A percentile compares a stretch with the other conserved stretches of the same genome.
These are phyloP conservation scores for Hyles vespertilio DNA, from an alignment of 1,140 invertebrate genomes.

Conservation along the genomic window DNA sequence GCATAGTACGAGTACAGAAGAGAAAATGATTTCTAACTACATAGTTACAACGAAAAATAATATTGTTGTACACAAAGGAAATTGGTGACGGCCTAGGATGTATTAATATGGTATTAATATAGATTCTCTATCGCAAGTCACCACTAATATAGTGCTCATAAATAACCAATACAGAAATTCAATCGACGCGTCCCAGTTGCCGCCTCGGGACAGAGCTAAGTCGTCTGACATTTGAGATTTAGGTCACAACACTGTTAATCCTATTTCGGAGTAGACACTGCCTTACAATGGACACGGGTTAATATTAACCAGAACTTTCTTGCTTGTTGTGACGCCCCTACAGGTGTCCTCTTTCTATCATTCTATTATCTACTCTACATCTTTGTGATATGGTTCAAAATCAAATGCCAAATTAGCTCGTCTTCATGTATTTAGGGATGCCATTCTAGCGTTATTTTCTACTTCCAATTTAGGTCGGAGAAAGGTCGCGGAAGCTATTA, in stretches of 20 bases:
- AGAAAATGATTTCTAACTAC: no score
- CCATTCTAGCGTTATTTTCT: slow-evolving; percentile 1
- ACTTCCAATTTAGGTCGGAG: not conserved
- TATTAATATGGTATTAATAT: no score
- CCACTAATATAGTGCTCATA: no score
- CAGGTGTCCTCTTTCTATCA: slow-evolving; percentile 1
- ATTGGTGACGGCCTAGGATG: no score
- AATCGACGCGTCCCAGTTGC: no score
- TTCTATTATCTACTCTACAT: not conserved
- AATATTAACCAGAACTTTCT: slow-evolving; percentile 20
- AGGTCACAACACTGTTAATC: slow-evolving; percentile 21
- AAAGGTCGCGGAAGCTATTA: slow-evolving; percentile 9
- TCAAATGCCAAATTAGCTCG: not conserved
- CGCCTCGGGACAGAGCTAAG: slow-evolving; percentile 8
- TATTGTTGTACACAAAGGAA: no score
- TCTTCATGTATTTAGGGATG: slow-evolving; percentile 5
- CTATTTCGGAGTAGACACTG: slow-evolving; percentile 13
- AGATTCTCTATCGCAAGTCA: no score
- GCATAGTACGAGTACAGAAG: no score
- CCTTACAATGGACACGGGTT: slow-evolving; percentile 17
- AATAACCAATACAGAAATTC: no score
- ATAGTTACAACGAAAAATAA: no score
- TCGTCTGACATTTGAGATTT: slow-evolving; percentile 23
- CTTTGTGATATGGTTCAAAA: not conserved
- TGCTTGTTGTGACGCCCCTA: slow-evolving; percentile 1